Percentiles rank a stretch among this genome's conserved stretches.
Conservation (phyloP, 2,797 vertebrate genomes). For the Neosilurus mollespiculum region DNA sequence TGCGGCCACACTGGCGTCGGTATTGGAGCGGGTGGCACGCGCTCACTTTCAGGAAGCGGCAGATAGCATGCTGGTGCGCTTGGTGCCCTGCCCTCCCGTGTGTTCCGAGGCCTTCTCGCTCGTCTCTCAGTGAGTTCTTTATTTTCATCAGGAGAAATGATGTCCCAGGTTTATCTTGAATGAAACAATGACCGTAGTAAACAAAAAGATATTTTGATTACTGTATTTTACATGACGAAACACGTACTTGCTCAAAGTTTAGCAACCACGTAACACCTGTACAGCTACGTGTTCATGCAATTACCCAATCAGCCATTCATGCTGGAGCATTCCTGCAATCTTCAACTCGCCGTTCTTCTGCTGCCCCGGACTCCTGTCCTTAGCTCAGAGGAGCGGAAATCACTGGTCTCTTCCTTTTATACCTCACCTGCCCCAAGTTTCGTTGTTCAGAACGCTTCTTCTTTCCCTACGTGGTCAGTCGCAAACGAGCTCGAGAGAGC, state of each 20-base stretch:
- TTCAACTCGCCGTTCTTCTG: neutral
- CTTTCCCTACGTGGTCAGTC: too few relatives aligned
- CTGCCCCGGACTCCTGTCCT: neutral
- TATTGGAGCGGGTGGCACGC: conserved; percentile 91
- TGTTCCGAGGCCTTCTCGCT: conserved; percentile 93
- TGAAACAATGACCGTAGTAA: neutral
- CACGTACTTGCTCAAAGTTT: neutral
- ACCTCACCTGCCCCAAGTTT: too few relatives aligned
- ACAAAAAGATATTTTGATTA: neutral
- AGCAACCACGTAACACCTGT: neutral
- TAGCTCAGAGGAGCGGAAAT: neutral
- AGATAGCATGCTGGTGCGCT: conserved; percentile 87
- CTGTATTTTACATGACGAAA: neutral
- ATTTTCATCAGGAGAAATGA: neutral
- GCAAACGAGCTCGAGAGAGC: too few relatives aligned
- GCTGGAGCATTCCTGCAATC: neutral
- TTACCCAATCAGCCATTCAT: too few relatives aligned
- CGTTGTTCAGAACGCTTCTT: too few relatives aligned
- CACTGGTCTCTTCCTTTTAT: too few relatives aligned
- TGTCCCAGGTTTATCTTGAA: neutral
- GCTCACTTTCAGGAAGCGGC: conserved; percentile 94
- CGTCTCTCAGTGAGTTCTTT: conserved; percentile 86
- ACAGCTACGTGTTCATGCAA: neutral
- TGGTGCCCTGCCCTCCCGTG: conserved; percentile 95
- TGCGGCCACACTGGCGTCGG: conserved; percentile 86